A percentile compares a stretch with the other conserved stretches of the same genome.
These are phyloP conservation scores for Glaucomys volans DNA, from an alignment of 2,113 vertebrate species.

Conservation along the genomic window DNA sequence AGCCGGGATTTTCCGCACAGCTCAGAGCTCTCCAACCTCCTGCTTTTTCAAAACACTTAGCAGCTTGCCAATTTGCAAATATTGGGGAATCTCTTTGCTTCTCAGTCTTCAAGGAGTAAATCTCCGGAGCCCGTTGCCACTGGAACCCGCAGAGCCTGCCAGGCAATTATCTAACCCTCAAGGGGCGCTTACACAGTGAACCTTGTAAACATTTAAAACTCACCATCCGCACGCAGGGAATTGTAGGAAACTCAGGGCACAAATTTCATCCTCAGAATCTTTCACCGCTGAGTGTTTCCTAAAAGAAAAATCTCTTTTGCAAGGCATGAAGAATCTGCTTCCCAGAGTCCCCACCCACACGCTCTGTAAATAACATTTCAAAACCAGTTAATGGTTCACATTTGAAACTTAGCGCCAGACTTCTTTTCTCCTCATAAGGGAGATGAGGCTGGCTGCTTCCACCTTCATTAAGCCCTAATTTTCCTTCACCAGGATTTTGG, in stretches of 20 bases:
- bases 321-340: constrained; percentile 39
- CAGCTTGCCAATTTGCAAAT: constrained; percentile 64
- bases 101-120: constrained; percentile 58
- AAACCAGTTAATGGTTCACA: constrained; percentile 35
- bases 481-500: constrained; percentile 48
- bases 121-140: constrained; percentile 51
- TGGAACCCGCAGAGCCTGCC: constrained; percentile 15
- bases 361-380: constrained; percentile 43
- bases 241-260: background rate
- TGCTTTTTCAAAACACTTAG: constrained; percentile 57
- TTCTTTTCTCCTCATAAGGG: background rate
- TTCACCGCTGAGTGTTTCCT: background rate
- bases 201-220: constrained; percentile 28
- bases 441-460: background rate
- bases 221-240: background rate
- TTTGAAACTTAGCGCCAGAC: background rate
- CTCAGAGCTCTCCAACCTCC: background rate
- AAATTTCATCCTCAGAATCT: constrained; percentile 10
- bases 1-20: rapidly evolving
- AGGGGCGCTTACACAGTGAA: constrained; percentile 5
- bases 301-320: constrained; percentile 30
- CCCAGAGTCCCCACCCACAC: background rate
- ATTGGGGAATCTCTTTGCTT: constrained; percentile 60
- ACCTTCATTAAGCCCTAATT: background rate
- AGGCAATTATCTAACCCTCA: constrained; percentile 60